Evolutionary conservation across 2,888 invertebrate species (phyloP).

Genomic region (Cataglyphis livida): DNA sequence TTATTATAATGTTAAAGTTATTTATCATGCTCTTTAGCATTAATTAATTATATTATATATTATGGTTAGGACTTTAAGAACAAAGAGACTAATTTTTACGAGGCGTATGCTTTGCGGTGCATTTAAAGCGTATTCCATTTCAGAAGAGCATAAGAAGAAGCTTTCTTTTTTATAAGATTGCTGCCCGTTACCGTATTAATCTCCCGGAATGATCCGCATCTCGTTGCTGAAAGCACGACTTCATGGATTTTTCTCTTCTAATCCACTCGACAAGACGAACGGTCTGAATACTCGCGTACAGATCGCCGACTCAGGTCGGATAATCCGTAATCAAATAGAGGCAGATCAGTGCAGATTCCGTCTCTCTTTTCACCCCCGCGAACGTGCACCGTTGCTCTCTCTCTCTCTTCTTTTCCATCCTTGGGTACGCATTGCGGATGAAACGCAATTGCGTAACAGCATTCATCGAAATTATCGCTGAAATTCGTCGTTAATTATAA

Average conservation of each 20-base stretch:
- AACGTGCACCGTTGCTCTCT: conserved; percentile 5
- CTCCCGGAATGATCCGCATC: conserved; percentile 58
- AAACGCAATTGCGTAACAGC: conserved; percentile 6
- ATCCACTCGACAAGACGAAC: conserved; percentile 57
- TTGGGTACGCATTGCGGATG: conserved; percentile 3
- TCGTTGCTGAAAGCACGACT: conserved; percentile 58
- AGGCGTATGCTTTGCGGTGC: background rate
- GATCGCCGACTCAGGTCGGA: conserved; percentile 70
- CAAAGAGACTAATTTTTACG: conserved; percentile 6
- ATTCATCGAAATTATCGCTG: background rate
- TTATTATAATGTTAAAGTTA: background rate
- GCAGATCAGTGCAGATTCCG: conserved; percentile 70
- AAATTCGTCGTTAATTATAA: conserved; percentile 24
- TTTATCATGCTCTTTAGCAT: background rate
- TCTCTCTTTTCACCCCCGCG: conserved; percentile 1
- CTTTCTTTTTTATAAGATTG: conserved; percentile 45
- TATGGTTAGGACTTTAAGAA: background rate
- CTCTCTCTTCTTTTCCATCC: background rate
- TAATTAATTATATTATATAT: conserved; percentile 10
- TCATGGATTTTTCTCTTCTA: conserved; percentile 58
- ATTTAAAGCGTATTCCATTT: conserved; percentile 12
- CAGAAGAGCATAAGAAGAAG: background rate
- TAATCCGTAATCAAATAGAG: conserved; percentile 73
- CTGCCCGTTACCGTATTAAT: conserved; percentile 49
- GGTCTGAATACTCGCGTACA: conserved; percentile 54